These are phyloP conservation scores for Aphyosemion australe DNA, from an alignment of 2,113 vertebrate genomes.

Conservation along the genomic window DNA sequence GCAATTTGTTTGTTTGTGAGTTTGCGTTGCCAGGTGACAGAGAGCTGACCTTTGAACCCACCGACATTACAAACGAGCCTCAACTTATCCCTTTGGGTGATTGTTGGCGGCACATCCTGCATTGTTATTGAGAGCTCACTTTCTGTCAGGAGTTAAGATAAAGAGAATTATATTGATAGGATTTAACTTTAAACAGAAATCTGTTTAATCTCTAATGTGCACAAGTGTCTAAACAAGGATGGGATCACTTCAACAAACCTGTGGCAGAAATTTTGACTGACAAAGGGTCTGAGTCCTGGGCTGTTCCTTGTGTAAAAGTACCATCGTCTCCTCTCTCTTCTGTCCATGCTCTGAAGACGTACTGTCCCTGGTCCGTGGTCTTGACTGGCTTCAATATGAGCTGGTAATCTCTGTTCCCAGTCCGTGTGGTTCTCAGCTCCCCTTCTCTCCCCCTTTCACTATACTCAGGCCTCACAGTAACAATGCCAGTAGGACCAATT, in stretches of 20 bases:
- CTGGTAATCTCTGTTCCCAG: conserved; percentile 64
- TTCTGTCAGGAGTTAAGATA: conserved; percentile 63
- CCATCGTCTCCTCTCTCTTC: conserved; percentile 57
- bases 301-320: conserved; percentile 47
- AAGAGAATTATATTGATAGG: no score
- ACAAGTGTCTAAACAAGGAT: background rate
- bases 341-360: conserved; percentile 79
- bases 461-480: conserved; percentile 58
- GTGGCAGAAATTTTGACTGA: conserved; percentile 55
- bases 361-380: conserved; percentile 78
- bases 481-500: conserved; percentile 78
- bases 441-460: conserved; percentile 61
- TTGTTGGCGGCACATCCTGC: fast-evolving
- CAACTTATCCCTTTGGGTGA: conserved; percentile 75
- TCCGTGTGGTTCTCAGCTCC: conserved; percentile 76
- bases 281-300: conserved; percentile 50
- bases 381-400: conserved; percentile 74
- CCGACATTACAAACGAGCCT: conserved; percentile 75
- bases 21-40: conserved; percentile 81
- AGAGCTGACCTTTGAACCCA: conserved; percentile 67
- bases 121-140: conserved; percentile 70
- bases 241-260: conserved; percentile 58
- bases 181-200: no score
- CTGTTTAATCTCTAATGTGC: background rate
- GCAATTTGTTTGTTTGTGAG: background rate